Evolutionary conservation across 2,888 invertebrate genomes (phyloP), one percentile per base, ranked within the genome.

Genomic region (Meteorus colon): DNA sequence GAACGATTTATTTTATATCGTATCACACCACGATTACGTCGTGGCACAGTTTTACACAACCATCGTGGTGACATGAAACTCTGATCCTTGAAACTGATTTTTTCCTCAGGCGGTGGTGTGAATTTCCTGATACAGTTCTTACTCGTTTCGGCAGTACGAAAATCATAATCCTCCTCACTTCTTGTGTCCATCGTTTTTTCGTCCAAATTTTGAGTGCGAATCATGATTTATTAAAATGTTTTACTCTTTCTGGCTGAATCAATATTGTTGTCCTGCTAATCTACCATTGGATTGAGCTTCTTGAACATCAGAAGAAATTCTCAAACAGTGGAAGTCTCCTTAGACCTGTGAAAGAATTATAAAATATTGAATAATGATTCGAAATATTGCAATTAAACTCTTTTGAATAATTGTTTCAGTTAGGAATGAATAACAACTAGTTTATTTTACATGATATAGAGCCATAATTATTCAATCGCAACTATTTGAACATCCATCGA

Each of bases 1-100:
- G 87, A 86, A 76, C 85, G 82, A 62, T 82, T 87, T 72, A 85
- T 85, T 72, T 78, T 83, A 29, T 83, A 85, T n/a, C 73, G 81
- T 27, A 81, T 68, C 6, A 85, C 70, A 68, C 74, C 76, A 73
- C 79, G 83, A 63, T 77, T 86, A 67, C 82, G 81, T 55, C 83
- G 77, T 12, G 85, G 84, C 16, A 84, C 80, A 1, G 86, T 84
- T 79, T 82, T 85, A 68, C 82, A 83, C 0, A 83, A 59, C 55
- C 81, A 69, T 66, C 81, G 77, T 1, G 84, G 82, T 0, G 85
- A 82, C 6, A 80, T 78, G 41, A 83, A 87, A 66, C 48, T 16
- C 4, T 80, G 82, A 63, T 79, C 82, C 41, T 79, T 82, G 0
- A 82, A 78, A 19, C 82, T 66, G 10, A 80, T 79, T 73, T 82